A percentile compares a stretch with the other conserved stretches of the same genome.
phyloP scores from a whole-genome alignment of 92 coral and sea anemone species.

The Heteractis magnifica region DNA sequence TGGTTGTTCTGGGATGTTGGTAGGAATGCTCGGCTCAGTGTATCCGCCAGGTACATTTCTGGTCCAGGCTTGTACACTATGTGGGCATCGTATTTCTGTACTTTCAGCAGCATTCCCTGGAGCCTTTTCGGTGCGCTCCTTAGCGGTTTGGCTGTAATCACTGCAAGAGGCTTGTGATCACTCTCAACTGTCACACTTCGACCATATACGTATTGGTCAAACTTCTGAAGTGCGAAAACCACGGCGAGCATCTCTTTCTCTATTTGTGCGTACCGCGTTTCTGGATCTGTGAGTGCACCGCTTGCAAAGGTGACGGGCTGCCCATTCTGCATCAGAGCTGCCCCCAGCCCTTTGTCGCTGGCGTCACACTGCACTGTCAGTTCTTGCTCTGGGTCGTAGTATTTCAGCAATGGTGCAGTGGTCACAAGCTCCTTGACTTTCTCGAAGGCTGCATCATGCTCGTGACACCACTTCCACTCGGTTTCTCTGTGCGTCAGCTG shows the following conservation, averaged over 20 bases:
- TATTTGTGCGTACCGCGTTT: no score
- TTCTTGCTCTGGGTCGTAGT: slow-evolving; percentile 45
- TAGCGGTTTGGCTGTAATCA: slow-evolving; percentile 26
- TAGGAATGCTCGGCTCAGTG: slow-evolving; percentile 36
- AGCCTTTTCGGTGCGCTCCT: slow-evolving; percentile 46
- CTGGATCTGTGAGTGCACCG: slow-evolving; percentile 20
- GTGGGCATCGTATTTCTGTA: neutral
- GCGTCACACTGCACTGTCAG: slow-evolving; percentile 54
- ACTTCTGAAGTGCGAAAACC: no score
- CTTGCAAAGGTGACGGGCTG: slow-evolving; percentile 20
- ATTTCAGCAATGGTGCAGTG: slow-evolving; percentile 29
- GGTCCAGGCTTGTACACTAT: slow-evolving; percentile 37
- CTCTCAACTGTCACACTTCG: slow-evolving; percentile 33
- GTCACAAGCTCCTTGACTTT: neutral
- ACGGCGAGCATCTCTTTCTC: no score
- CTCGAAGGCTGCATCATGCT: slow-evolving; percentile 34
- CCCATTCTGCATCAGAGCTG: neutral
- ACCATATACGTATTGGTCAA: slow-evolving; percentile 4
- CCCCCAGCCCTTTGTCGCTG: slow-evolving; percentile 41
- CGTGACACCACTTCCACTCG: slow-evolving; percentile 37
- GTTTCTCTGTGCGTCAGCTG: slow-evolving; percentile 31
- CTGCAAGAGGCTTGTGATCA: slow-evolving; percentile 49
- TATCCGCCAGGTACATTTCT: slow-evolving; percentile 41
- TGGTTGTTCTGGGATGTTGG: slow-evolving; percentile 29
- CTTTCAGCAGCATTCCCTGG: neutral